These are phyloP conservation scores for Caenorhabditis zanzibari DNA, from an alignment of 2,888 invertebrate species.

Conservation along the genomic window DNA sequence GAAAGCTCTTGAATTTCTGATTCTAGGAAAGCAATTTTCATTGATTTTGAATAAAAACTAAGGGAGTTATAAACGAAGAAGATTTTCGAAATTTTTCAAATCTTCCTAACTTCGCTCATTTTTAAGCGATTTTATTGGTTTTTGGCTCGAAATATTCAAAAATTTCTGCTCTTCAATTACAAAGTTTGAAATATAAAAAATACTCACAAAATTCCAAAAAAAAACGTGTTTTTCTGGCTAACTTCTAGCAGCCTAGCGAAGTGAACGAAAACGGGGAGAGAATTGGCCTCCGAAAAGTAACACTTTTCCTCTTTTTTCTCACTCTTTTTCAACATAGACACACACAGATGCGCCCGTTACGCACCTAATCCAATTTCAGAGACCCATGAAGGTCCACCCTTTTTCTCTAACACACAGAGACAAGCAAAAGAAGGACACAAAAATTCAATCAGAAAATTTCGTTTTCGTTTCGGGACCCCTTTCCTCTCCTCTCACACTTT, in stretches of 20 bases:
- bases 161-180: no score
- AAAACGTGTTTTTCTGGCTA: no score
- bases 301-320: constrained; percentile 15
- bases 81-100: not conserved
- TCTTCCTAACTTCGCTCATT: no score
- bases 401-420: not conserved
- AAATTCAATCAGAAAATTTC: constrained; percentile 55
- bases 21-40: not conserved
- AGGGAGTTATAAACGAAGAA: not conserved
- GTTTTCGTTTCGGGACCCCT: constrained; percentile 1
- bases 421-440: not conserved
- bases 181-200: no score
- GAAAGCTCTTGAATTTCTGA: not conserved
- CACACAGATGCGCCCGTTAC: constrained; percentile 28
- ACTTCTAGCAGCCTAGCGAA: no score
- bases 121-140: no score
- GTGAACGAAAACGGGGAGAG: constrained; percentile 9
- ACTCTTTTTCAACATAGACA: not conserved
- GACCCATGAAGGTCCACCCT: constrained; percentile 13
- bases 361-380: constrained; percentile 59
- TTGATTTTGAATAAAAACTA: not conserved
- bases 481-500: not conserved
- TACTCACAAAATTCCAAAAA: not conserved
- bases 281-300: constrained; percentile 41
- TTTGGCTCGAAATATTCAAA: no score